Evolutionary conservation across 92 coral and sea anemone species (phyloP).

Genomic region (Siderastrea siderea): DNA sequence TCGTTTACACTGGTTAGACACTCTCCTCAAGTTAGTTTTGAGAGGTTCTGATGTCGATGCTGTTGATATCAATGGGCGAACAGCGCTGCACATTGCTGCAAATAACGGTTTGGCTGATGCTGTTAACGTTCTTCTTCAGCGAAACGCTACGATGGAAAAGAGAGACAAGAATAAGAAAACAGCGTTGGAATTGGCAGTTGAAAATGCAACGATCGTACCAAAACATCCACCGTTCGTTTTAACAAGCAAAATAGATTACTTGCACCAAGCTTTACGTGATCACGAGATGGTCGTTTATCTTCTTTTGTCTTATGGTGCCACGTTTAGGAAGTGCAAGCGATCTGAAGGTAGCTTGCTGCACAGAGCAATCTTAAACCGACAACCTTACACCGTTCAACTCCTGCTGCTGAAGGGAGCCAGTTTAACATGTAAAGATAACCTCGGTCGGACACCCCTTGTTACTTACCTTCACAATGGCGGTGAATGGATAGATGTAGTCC

Average conservation of each 20-base stretch:
- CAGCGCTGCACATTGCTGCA: constrained; percentile 72
- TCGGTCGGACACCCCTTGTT: constrained; percentile 22
- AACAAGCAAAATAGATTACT: background rate
- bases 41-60: constrained; percentile 5
- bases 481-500: constrained; percentile 25
- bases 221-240: background rate
- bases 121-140: constrained; percentile 38
- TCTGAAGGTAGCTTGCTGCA: constrained; percentile 15
- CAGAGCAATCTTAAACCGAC: background rate
- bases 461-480: constrained; percentile 36
- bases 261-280: background rate
- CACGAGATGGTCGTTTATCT: constrained; percentile 10
- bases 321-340: background rate
- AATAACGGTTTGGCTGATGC: constrained; percentile 54
- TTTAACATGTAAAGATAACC: constrained; percentile 12
- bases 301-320: constrained; percentile 27
- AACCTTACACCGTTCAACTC: background rate
- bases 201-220: background rate
- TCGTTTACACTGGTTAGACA: background rate
- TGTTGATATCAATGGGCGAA: constrained; percentile 53
- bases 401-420: constrained; percentile 34
- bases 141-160: constrained; percentile 8
- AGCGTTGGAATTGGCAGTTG: constrained; percentile 52
- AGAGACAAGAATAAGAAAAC: constrained; percentile 41
- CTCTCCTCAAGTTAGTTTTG: background rate